phyloP scores from a whole-genome alignment of 2,797 vertebrate genomes.

The Danio albolineatus region DNA sequence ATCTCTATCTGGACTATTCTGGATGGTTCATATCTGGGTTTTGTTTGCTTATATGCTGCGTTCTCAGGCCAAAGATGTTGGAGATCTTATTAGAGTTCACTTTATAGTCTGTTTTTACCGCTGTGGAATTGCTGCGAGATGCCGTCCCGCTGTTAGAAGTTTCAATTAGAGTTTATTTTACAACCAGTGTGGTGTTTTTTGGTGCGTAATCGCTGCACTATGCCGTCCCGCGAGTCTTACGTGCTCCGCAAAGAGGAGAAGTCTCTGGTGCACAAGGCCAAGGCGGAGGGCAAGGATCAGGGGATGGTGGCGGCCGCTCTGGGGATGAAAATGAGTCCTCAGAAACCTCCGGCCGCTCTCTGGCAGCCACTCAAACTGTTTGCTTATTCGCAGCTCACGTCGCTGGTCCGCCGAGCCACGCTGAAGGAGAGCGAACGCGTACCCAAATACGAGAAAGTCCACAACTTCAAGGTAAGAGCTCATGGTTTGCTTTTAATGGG shows the following conservation, averaged over 20 bases:
- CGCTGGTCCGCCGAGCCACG: slow-evolving; percentile 95
- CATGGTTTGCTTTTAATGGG: background rate
- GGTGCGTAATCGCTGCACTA: slow-evolving; percentile 63
- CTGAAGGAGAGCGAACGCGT: slow-evolving; percentile 93
- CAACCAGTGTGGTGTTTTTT: background rate
- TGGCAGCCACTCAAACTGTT: slow-evolving; percentile 99
- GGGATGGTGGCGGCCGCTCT: slow-evolving; percentile 91
- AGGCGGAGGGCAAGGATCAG: slow-evolving; percentile 89
- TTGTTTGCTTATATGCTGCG: background rate
- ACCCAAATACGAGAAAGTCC: slow-evolving; percentile 94
- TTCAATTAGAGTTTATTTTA: slow-evolving; percentile 11
- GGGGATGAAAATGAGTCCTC: slow-evolving; percentile 94
- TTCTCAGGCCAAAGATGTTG: slow-evolving; percentile 9
- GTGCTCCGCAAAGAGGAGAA: slow-evolving; percentile 81
- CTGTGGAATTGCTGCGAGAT: slow-evolving; percentile 70
- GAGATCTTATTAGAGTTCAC: background rate
- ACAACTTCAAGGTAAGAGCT: slow-evolving; percentile 98
- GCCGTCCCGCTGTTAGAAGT: slow-evolving; percentile 80
- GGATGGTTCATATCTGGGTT: background rate
- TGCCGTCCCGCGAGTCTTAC: slow-evolving; percentile 93
- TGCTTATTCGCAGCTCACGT: slow-evolving; percentile 99
- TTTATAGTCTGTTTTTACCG: slow-evolving; percentile 9
- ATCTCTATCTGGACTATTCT: background rate
- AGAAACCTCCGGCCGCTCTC: slow-evolving; percentile 92
- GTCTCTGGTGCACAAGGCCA: slow-evolving; percentile 86